A percentile compares a stretch with the other conserved stretches of the same genome.
These are phyloP conservation scores for Catocala sponsa DNA, from an alignment of 2,888 invertebrate species.

Conservation along the genomic window DNA sequence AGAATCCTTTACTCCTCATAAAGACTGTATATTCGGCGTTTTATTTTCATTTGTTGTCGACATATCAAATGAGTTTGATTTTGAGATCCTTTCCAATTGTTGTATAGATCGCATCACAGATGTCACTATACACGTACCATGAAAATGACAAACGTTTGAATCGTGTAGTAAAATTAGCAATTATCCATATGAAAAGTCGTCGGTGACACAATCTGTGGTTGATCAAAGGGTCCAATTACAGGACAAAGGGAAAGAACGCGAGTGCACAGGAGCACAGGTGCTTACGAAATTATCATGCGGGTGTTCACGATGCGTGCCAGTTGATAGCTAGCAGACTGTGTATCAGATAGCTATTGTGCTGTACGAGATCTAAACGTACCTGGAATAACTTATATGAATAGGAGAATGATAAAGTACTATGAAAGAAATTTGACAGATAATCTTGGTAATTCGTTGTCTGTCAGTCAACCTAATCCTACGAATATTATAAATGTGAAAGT, in stretches of 20 bases:
- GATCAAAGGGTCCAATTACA: conserved; percentile 50
- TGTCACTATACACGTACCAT: conserved; percentile 4
- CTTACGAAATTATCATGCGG: conserved; percentile 24
- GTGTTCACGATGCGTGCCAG: conserved; percentile 7
- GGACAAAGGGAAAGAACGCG: conserved; percentile 24
- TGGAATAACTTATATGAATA: no score
- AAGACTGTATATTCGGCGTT: no score
- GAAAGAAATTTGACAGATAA: background rate
- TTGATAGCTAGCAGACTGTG: background rate
- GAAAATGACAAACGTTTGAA: conserved; percentile 16
- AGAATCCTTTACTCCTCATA: no score
- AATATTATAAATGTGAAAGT: no score
- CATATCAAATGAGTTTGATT: no score
- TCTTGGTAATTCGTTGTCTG: no score
- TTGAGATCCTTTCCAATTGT: background rate
- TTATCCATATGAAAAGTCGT: conserved; percentile 32
- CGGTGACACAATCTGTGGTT: conserved; percentile 40
- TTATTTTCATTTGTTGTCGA: no score
- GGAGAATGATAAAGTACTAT: background rate
- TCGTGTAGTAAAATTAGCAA: conserved; percentile 37
- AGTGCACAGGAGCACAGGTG: conserved; percentile 43
- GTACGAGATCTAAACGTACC: no score
- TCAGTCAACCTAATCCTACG: no score
- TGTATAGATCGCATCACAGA: conserved; percentile 10
- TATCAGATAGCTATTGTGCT: conserved; percentile 2